These are phyloP conservation scores for Poecilia latipinna DNA, from an alignment of 2,113 vertebrate species.

Conservation along the genomic window DNA sequence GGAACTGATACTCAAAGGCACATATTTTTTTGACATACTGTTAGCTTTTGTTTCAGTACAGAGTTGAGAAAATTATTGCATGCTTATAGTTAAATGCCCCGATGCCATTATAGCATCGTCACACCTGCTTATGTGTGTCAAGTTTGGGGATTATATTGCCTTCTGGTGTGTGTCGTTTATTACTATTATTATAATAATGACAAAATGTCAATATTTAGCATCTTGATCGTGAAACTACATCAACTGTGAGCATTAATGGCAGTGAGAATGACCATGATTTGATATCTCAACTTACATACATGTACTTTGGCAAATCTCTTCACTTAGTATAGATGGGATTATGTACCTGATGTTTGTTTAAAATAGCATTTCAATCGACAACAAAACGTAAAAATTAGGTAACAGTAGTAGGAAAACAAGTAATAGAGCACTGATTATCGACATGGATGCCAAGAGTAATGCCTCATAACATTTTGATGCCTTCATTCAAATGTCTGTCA, in stretches of 20 bases:
- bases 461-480: not conserved
- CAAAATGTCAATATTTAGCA: not conserved
- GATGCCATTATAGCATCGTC: too few relatives aligned
- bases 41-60: too few relatives aligned
- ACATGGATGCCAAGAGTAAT: not conserved
- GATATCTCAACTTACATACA: not conserved
- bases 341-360: too few relatives aligned
- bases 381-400: not conserved
- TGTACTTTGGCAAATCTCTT: too few relatives aligned
- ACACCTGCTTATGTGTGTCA: not conserved
- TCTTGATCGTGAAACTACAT: not conserved
- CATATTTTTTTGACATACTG: too few relatives aligned
- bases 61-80: too few relatives aligned
- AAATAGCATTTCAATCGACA: too few relatives aligned
- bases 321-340: not conserved
- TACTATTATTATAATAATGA: too few relatives aligned
- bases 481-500: constrained; percentile 2
- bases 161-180: too few relatives aligned
- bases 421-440: constrained; percentile 12
- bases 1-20: too few relatives aligned
- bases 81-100: too few relatives aligned
- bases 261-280: not conserved
- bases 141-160: too few relatives aligned
- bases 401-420: not conserved
- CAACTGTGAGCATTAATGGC: not conserved